phyloP scores from a whole-genome alignment of 2,113 vertebrate genomes.

The Craseonycteris thonglongyai region DNA sequence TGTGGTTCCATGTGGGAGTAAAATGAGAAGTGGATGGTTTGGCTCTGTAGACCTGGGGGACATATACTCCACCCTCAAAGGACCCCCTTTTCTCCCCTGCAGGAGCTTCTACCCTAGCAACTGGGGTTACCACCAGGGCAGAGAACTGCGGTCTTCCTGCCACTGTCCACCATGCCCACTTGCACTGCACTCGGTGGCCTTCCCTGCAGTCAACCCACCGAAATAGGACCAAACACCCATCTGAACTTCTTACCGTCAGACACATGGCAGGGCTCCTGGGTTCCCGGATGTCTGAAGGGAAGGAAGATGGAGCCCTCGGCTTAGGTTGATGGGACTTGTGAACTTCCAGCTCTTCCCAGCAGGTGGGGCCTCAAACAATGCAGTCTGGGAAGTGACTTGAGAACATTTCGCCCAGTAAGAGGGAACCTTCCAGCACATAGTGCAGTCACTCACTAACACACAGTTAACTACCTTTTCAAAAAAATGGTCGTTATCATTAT shows the following conservation, averaged over 20 bases:
- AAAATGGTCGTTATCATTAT: background rate
- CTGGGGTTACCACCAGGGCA: background rate
- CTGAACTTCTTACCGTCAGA: background rate
- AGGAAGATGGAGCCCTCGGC: background rate
- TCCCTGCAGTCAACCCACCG: background rate
- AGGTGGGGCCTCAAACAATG: slow-evolving; percentile 1
- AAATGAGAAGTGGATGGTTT: background rate
- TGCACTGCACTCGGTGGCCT: background rate
- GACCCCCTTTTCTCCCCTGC: no score
- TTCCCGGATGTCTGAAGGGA: background rate
- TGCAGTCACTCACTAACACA: background rate
- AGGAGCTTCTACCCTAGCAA: background rate
- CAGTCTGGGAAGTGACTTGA: background rate
- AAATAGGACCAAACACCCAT: background rate
- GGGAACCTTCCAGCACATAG: background rate
- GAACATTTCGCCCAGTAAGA: background rate
- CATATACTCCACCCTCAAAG: background rate
- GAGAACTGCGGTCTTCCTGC: background rate
- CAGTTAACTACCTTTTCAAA: background rate
- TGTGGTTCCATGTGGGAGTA: background rate
- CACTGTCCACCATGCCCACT: background rate
- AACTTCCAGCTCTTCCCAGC: slow-evolving; percentile 14
- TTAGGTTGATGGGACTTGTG: background rate
- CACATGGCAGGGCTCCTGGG: background rate
- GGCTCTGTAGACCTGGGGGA: background rate